phyloP scores from a whole-genome alignment of 2,113 vertebrate species.

The Dendrocopos noguchii region DNA sequence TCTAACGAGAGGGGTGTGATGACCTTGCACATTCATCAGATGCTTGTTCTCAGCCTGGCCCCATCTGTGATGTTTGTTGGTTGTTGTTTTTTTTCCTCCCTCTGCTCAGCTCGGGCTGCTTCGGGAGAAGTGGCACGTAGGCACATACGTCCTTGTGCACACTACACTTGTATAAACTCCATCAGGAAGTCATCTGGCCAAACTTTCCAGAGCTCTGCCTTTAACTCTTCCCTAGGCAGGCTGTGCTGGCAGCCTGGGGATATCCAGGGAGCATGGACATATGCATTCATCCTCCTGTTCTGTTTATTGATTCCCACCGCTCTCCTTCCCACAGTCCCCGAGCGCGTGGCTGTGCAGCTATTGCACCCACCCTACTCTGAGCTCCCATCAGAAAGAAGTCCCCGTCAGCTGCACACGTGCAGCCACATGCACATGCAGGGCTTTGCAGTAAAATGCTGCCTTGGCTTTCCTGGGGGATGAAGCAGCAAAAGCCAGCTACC shows the following conservation, averaged over 20 bases:
- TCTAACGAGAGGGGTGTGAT: conserved; percentile 17
- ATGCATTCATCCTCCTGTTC: background rate
- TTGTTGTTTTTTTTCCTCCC: conserved; percentile 38
- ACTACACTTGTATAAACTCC: conserved; percentile 71
- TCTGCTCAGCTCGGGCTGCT: conserved; percentile 5
- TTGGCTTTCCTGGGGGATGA: background rate
- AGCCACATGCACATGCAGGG: accelerated
- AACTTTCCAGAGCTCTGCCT: conserved; percentile 61
- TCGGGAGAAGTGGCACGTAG: conserved; percentile 73
- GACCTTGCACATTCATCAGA: conserved; percentile 38
- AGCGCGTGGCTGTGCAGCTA: background rate
- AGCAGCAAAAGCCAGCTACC: background rate
- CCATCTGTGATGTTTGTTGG: conserved; percentile 29
- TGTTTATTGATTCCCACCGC: background rate
- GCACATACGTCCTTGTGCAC: conserved; percentile 58
- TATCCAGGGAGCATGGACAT: background rate
- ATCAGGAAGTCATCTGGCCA: conserved; percentile 74
- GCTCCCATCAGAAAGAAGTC: background rate
- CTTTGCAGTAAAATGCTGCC: background rate
- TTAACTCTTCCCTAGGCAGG: conserved; percentile 67
- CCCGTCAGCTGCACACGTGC: background rate
- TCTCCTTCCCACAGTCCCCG: background rate
- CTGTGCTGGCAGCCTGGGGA: background rate
- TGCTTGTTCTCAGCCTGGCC: conserved; percentile 44
- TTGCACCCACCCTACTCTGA: background rate